Evolutionary conservation across 2,113 vertebrate species (phyloP).

Genomic region (Mixornis gularis): DNA sequence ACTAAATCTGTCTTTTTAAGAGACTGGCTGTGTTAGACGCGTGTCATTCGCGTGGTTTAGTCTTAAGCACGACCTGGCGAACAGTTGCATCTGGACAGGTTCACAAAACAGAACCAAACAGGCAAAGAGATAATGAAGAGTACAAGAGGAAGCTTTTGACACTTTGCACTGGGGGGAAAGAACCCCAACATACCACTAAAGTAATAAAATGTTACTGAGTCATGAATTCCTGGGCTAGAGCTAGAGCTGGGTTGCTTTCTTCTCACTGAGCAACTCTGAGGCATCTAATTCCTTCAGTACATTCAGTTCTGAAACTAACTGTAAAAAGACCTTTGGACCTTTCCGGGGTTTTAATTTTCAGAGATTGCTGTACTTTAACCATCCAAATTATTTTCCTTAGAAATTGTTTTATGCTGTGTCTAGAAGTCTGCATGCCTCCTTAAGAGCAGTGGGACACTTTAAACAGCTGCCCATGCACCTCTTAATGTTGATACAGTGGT

Average conservation of each 20-base stretch:
- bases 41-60: neutral
- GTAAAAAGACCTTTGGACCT: neutral
- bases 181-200: rapidly evolving
- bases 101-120: neutral
- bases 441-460: neutral
- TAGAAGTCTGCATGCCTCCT: neutral
- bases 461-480: neutral
- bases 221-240: neutral
- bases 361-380: neutral
- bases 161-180: rapidly evolving
- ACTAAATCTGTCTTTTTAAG: rapidly evolving
- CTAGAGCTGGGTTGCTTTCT: neutral
- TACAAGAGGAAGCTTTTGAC: neutral
- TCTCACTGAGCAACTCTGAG: rapidly evolving
- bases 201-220: neutral
- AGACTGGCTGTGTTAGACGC: neutral
- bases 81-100: rapidly evolving
- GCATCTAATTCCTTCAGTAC: neutral
- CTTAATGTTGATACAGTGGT: neutral
- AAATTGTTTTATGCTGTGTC: neutral
- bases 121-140: neutral
- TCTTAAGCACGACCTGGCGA: rapidly evolving
- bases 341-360: neutral
- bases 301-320: neutral
- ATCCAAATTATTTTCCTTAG: neutral